A percentile compares a stretch with the other conserved stretches of the same genome.
Conservation (phyloP, 2,888 invertebrate genomes). For the Laothoe populi region DNA sequence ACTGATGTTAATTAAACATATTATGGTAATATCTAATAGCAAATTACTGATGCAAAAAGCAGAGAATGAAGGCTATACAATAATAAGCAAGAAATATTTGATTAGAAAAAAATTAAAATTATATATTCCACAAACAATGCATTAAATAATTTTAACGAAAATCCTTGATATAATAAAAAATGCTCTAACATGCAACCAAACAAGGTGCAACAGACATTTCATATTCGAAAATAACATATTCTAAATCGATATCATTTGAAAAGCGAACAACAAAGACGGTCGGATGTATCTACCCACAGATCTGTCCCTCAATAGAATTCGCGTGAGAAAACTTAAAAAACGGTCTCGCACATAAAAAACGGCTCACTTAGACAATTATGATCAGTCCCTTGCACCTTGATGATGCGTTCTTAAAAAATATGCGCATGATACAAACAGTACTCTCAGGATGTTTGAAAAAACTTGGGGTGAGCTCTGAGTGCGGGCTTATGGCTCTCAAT, state of each 20-base stretch:
- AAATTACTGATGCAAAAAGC: too few species aligned
- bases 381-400: conserved; percentile 77
- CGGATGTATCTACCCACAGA: conserved; percentile 85
- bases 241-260: conserved; percentile 65
- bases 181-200: conserved; percentile 11
- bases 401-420: conserved; percentile 79
- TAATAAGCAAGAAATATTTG: too few species aligned
- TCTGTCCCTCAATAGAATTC: conserved; percentile 69
- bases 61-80: too few species aligned
- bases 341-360: conserved; percentile 76
- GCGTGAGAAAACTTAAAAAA: conserved; percentile 84
- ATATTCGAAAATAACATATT: conserved; percentile 39
- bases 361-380: conserved; percentile 73
- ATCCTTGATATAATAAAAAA: background rate
- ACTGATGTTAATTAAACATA: too few species aligned
- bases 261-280: conserved; percentile 56
- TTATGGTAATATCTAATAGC: too few species aligned
- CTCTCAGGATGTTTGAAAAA: conserved; percentile 62
- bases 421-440: conserved; percentile 81
- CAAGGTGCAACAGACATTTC: conserved; percentile 34
- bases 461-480: conserved; percentile 56
- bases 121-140: too few species aligned
- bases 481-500: conserved; percentile 48
- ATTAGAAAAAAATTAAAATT: too few species aligned
- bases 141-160: background rate